Conservation (phyloP, 2,113 vertebrate genomes). For the Junco hyemalis region DNA sequence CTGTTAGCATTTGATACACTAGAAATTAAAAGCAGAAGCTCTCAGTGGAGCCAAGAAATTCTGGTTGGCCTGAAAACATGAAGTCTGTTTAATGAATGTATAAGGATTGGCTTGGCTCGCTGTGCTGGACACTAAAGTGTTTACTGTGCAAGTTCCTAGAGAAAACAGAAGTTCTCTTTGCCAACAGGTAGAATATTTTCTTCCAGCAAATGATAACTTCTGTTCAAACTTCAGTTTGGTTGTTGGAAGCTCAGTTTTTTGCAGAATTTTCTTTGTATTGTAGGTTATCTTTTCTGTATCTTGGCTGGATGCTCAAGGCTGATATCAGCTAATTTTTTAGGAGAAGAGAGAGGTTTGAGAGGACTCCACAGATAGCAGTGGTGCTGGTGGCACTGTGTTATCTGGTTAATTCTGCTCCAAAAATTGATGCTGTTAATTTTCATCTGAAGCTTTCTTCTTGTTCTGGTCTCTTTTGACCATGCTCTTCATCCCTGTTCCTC, state of each 20-base stretch:
- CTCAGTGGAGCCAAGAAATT: not conserved
- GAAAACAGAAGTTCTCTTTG: not conserved
- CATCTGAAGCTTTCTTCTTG: not conserved
- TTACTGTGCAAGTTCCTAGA: conserved; percentile 3
- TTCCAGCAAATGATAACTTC: not conserved
- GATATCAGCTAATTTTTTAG: not conserved
- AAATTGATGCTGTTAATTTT: not conserved
- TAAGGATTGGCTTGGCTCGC: not conserved
- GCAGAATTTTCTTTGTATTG: not conserved
- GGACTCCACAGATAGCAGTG: not conserved
- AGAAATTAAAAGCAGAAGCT: conserved; percentile 57
- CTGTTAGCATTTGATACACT: conserved; percentile 15
- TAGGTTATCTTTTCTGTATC: not conserved
- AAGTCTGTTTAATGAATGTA: not conserved
- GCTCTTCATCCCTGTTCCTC: not conserved
- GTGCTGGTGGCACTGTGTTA: not conserved
- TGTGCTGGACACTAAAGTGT: not conserved
- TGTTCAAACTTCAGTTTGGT: not conserved
- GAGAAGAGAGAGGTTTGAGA: not conserved
- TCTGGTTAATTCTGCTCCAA: not conserved
- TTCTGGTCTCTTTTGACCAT: not conserved
- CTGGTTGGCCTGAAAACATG: not conserved
- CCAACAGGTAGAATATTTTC: not conserved
- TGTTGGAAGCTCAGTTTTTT: not conserved
- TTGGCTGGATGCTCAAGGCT: not conserved